Percentiles rank a stretch among this genome's conserved stretches.
phyloP scores from a whole-genome alignment of 2,888 invertebrate genomes.

The Pterobdella sp. region DNA sequence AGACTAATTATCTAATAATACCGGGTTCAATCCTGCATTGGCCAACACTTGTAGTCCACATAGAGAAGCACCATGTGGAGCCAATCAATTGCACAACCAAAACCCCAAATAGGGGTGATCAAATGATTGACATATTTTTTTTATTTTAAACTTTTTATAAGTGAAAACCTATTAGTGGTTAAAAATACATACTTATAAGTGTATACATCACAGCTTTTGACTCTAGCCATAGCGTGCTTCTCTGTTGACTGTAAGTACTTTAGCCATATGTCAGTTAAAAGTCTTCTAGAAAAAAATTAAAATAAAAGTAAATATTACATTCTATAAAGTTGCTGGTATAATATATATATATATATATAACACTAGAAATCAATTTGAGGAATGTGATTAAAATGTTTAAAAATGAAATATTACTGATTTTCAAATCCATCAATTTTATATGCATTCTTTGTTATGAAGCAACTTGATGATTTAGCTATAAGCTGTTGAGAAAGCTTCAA shows the following conservation, averaged over 20 bases:
- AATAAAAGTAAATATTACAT: not conserved
- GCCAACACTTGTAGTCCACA: too few species aligned
- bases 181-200: not conserved
- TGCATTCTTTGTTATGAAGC: not conserved
- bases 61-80: too few species aligned
- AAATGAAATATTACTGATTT: not conserved
- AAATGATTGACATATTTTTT: too few species aligned
- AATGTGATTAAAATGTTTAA: too few species aligned
- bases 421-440: not conserved
- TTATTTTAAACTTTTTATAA: too few species aligned
- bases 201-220: constrained; percentile 10
- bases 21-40: too few species aligned
- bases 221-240: constrained; percentile 4
- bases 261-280: constrained; percentile 18
- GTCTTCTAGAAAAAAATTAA: not conserved
- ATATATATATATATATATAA: too few species aligned
- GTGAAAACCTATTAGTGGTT: too few species aligned
- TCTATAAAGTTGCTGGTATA: too few species aligned
- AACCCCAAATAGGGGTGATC: too few species aligned
- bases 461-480: not conserved
- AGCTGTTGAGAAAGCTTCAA: constrained; percentile 14
- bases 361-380: not conserved
- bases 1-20: too few species aligned
- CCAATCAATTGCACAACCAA: too few species aligned
- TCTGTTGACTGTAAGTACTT: not conserved